Evolutionary conservation across 30 jellyfish, hydroid and myxozoan species (phyloP).

Genomic region (Morbakka virulenta): DNA sequence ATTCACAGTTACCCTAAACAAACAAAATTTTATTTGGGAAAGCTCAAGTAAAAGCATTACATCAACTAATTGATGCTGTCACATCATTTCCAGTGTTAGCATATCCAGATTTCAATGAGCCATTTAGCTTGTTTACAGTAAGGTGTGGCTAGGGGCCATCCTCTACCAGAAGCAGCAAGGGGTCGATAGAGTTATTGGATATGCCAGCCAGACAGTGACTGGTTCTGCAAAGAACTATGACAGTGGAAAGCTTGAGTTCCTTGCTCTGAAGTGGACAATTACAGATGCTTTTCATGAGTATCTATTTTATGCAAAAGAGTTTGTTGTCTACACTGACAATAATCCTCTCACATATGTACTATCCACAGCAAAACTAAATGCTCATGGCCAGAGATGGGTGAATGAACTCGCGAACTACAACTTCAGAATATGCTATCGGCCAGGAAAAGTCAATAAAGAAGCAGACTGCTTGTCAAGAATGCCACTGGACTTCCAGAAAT

Average conservation of each 20-base stretch:
- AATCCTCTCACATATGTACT: constrained; percentile 29
- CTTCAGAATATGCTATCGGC: constrained; percentile 47
- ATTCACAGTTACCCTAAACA: constrained; percentile 25
- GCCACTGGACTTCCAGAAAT: constrained; percentile 12
- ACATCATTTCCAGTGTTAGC: constrained; percentile 41
- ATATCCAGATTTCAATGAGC: constrained; percentile 20
- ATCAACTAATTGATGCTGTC: constrained; percentile 7
- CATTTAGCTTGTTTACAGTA: constrained; percentile 23
- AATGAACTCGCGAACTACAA: constrained; percentile 36
- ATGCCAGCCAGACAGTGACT: constrained; percentile 33
- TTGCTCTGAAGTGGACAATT: constrained; percentile 42
- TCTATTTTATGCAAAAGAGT: constrained; percentile 8
- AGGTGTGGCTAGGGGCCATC: constrained; percentile 32
- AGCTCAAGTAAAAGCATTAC: constrained; percentile 7
- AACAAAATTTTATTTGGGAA: constrained; percentile 1
- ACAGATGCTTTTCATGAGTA: constrained; percentile 13
- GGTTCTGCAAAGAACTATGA: constrained; percentile 39
- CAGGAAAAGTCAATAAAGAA: too few relatives aligned
- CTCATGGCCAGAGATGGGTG: too few relatives aligned
- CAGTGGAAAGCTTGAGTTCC: constrained; percentile 42
- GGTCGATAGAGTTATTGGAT: constrained; percentile 24
- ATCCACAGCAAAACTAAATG: constrained; percentile 33
- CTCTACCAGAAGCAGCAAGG: constrained; percentile 31
- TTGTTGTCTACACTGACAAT: constrained; percentile 38
- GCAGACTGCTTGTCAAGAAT: constrained; percentile 55